phyloP scores from a whole-genome alignment of 2,888 invertebrate species.

The Xanthorhoe spadicearia region DNA sequence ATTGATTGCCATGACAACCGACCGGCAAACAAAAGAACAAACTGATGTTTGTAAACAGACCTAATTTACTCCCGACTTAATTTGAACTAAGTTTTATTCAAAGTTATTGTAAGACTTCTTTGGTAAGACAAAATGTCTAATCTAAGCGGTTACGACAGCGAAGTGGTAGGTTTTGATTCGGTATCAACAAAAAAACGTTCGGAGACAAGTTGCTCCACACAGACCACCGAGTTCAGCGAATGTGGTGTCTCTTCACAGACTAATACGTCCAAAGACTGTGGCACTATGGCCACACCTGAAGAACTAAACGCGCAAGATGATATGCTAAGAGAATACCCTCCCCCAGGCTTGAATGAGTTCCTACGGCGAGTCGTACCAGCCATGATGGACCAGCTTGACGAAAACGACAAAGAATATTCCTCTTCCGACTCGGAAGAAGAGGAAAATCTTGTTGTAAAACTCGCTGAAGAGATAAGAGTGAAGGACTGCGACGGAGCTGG shows the following conservation, averaged over 20 bases:
- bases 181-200: constrained; percentile 50
- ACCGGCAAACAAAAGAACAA: constrained; percentile 28
- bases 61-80: not conserved
- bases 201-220: constrained; percentile 57
- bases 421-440: constrained; percentile 77
- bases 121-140: constrained; percentile 58
- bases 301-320: constrained; percentile 60
- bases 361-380: constrained; percentile 68
- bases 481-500: constrained; percentile 60
- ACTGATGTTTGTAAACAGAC: constrained; percentile 29
- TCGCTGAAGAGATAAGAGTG: constrained; percentile 66
- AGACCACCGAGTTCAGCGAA: constrained; percentile 65
- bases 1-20: constrained; percentile 25
- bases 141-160: constrained; percentile 74
- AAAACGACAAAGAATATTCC: constrained; percentile 58
- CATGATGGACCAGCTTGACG: constrained; percentile 70
- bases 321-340: constrained; percentile 59
- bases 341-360: constrained; percentile 70
- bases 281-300: constrained; percentile 57
- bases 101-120: not conserved
- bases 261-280: constrained; percentile 52
- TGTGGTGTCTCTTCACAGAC: constrained; percentile 62
- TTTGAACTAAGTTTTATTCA: no score
- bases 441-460: constrained; percentile 59
- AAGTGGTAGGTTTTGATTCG: constrained; percentile 70